These are phyloP conservation scores for Caenorhabditis tropicalis DNA, from an alignment of 1,140 invertebrate species.

Conservation along the genomic window DNA sequence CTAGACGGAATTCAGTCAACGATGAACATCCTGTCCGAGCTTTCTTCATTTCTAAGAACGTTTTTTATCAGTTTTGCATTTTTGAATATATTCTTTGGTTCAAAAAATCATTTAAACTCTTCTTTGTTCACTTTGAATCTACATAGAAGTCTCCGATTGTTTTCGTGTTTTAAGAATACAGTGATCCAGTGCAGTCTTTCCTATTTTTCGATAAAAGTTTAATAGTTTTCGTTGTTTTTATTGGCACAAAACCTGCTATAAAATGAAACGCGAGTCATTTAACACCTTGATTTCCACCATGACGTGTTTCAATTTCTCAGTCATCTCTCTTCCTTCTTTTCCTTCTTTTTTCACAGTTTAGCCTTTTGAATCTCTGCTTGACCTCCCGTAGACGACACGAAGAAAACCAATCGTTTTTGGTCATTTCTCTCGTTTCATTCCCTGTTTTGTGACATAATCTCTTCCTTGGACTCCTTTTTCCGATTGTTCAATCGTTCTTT, in stretches of 20 bases:
- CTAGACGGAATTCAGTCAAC: no score
- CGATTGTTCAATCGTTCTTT: not conserved
- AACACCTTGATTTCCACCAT: not conserved
- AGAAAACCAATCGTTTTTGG: slow-evolving; percentile 35
- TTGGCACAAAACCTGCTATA: not conserved
- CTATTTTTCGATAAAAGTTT: not conserved
- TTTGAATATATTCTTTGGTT: no score
- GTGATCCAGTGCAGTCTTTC: not conserved
- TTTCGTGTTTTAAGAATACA: no score
- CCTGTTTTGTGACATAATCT: slow-evolving; percentile 40
- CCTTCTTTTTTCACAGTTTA: not conserved
- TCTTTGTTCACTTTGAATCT: no score
- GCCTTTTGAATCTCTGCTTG: slow-evolving; percentile 17
- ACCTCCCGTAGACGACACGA: not conserved
- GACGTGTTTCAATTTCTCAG: not conserved
- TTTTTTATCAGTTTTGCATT: no score
- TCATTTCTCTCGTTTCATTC: slow-evolving; percentile 44
- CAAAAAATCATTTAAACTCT: no score
- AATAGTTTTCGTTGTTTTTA: not conserved
- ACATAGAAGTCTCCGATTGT: no score
- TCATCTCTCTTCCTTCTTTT: not conserved
- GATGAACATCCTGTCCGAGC: no score
- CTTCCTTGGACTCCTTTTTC: not conserved
- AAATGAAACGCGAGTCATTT: not conserved
- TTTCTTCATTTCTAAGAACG: no score